Conservation (phyloP, 2,888 invertebrate species). For the Coenonympha arcania region DNA sequence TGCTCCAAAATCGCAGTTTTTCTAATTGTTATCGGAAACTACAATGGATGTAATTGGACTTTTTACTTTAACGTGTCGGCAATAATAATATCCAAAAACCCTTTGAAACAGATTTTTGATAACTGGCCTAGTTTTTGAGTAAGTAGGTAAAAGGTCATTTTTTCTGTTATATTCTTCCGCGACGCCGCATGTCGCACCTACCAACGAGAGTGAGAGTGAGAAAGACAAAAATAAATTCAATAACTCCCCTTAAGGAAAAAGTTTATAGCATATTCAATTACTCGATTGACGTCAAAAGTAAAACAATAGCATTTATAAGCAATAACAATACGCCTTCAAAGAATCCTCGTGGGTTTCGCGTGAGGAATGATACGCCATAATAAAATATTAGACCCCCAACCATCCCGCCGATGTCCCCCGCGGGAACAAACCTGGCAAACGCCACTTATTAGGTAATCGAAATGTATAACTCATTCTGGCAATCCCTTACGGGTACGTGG, state of each 20-base stretch:
- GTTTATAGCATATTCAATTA: background rate
- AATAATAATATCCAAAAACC: too few species aligned
- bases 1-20: too few species aligned
- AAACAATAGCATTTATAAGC: slow-evolving; percentile 8
- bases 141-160: too few species aligned
- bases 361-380: slow-evolving; percentile 21
- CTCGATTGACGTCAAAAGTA: background rate
- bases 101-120: too few species aligned
- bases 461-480: slow-evolving; percentile 16
- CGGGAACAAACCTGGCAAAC: slow-evolving; percentile 16
- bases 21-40: too few species aligned
- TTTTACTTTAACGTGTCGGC: too few species aligned
- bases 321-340: slow-evolving; percentile 1
- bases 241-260: background rate
- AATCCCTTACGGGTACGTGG: slow-evolving; percentile 3
- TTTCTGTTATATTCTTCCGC: too few species aligned
- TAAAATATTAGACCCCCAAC: slow-evolving; percentile 21
- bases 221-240: too few species aligned
- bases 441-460: slow-evolving; percentile 23
- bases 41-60: too few species aligned
- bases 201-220: too few species aligned
- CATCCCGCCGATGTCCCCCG: slow-evolving; percentile 18
- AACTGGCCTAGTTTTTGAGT: too few species aligned
- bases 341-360: slow-evolving; percentile 19
- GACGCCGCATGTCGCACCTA: too few species aligned